phyloP scores from a whole-genome alignment of 2,797 vertebrate species.

The Notamacropus eugenii region DNA sequence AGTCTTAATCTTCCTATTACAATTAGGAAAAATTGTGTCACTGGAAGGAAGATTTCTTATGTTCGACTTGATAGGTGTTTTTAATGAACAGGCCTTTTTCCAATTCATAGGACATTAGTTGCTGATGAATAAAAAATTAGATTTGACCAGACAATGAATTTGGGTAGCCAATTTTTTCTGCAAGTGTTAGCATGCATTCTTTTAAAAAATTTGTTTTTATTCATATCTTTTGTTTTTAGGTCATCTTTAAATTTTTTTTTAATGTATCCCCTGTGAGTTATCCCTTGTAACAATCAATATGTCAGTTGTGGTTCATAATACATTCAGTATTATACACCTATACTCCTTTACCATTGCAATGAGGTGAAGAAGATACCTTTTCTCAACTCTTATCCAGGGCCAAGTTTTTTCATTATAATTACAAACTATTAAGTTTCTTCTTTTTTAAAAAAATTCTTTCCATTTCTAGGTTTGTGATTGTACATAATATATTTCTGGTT shows the following conservation, averaged over 20 bases:
- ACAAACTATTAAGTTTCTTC: background rate
- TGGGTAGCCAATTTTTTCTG: background rate
- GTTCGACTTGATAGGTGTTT: background rate
- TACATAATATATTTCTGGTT: background rate
- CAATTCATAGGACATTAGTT: background rate
- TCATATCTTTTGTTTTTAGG: background rate
- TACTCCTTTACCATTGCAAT: background rate
- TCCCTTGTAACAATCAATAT: background rate
- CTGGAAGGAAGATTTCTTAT: slow-evolving; percentile 26
- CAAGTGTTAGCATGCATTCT: background rate
- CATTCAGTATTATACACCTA: background rate
- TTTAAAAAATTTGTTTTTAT: background rate
- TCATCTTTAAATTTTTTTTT: background rate
- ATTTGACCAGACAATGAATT: background rate
- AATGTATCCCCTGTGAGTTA: background rate
- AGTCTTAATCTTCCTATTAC: background rate
- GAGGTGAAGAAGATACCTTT: background rate
- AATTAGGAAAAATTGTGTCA: background rate
- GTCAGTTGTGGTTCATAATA: background rate
- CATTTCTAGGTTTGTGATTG: background rate
- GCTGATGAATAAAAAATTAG: background rate
- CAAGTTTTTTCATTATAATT: background rate
- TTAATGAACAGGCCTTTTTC: background rate
- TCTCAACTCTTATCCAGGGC: background rate
- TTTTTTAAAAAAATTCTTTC: background rate